Evolutionary conservation across 2,797 vertebrate genomes (phyloP).

Genomic region (Vultur gryphus): DNA sequence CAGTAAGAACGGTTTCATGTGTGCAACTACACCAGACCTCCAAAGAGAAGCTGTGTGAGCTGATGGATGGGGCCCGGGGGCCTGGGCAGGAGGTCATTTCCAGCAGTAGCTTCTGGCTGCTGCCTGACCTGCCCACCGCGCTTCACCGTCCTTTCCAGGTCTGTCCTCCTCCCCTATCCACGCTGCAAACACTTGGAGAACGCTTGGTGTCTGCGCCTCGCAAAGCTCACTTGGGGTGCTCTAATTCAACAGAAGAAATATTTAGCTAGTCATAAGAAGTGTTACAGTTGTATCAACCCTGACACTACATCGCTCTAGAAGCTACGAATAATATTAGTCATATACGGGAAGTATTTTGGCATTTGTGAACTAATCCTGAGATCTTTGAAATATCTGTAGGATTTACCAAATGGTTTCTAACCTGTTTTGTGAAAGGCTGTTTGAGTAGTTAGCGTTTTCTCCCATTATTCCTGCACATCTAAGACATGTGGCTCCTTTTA

Average conservation of each 20-base stretch:
- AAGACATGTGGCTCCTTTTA: not conserved
- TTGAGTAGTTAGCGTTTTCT: rapidly evolving
- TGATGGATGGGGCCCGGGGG: not conserved
- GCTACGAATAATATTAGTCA: rapidly evolving
- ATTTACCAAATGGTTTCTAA: not conserved
- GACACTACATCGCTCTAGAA: too few relatives aligned
- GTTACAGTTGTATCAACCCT: rapidly evolving
- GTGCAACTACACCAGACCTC: not conserved
- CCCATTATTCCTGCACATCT: not conserved
- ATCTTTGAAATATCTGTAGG: not conserved
- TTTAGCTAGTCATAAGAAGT: not conserved
- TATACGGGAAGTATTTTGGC: not conserved
- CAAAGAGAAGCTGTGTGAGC: not conserved
- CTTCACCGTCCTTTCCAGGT: not conserved
- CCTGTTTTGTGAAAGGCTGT: not conserved
- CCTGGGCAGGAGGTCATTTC: not conserved
- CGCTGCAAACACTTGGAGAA: not conserved
- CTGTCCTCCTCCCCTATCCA: not conserved
- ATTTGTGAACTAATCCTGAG: not conserved
- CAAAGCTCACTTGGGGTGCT: not conserved
- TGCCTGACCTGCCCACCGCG: not conserved
- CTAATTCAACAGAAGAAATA: rapidly evolving
- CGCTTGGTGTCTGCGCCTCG: not conserved
- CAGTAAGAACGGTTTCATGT: not conserved
- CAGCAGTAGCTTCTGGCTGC: not conserved